Evolutionary conservation across 1,140 invertebrate genomes (phyloP).

Genomic region (Myzus persicae): DNA sequence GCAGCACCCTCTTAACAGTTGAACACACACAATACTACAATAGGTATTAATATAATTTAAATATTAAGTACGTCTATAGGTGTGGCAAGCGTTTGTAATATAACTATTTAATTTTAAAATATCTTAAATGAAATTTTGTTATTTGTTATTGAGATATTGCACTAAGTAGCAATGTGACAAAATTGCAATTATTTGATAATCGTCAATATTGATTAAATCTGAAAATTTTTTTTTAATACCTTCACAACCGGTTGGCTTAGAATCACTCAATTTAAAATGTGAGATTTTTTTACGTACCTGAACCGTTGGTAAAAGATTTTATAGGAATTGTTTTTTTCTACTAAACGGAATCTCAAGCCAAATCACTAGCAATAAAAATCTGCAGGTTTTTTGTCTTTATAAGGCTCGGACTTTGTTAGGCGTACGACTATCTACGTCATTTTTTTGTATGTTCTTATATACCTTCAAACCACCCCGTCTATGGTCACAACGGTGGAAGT

Average conservation of each 20-base stretch:
- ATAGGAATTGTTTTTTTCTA: not conserved
- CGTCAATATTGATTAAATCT: not conserved
- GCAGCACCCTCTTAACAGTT: not conserved
- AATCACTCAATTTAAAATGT: not conserved
- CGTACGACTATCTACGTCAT: too few relatives aligned
- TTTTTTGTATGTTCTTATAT: not conserved
- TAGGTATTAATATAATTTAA: not conserved
- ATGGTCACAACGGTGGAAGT: not conserved
- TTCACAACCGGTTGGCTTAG: not conserved
- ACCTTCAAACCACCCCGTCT: not conserved
- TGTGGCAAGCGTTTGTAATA: not conserved
- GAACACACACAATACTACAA: not conserved
- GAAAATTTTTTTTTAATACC: not conserved
- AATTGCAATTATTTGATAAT: not conserved
- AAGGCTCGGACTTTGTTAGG: not conserved
- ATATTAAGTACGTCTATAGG: not conserved
- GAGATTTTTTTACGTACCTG: not conserved
- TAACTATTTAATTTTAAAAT: not conserved
- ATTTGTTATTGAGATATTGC: not conserved
- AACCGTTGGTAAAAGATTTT: not conserved
- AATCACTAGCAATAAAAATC: not conserved
- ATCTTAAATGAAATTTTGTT: not conserved
- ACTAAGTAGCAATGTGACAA: not conserved
- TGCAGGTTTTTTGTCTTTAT: not conserved
- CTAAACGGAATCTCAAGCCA: not conserved